A percentile compares a stretch with the other conserved stretches of the same genome.
These are phyloP conservation scores for Bothrops jararaca DNA, from an alignment of 2,113 vertebrate genomes.

Conservation along the genomic window DNA sequence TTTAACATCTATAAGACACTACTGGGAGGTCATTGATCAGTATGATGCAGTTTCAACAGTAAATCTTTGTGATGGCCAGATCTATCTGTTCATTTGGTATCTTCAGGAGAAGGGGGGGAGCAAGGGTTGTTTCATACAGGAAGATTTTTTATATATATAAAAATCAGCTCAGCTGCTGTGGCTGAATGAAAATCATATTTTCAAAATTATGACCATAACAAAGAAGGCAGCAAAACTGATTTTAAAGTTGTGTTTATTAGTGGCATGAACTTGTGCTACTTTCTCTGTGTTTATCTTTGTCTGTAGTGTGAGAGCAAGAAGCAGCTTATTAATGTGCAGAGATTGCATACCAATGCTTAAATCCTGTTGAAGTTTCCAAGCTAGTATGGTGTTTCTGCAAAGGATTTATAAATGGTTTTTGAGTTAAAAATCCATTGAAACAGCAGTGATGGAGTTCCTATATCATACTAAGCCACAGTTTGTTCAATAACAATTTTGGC, in stretches of 20 bases:
- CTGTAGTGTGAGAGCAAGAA: not conserved
- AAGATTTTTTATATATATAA: not conserved
- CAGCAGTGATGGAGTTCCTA: not conserved
- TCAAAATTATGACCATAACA: not conserved
- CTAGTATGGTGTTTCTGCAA: not conserved
- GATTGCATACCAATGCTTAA: not conserved
- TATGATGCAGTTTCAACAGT: not conserved
- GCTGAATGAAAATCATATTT: not conserved
- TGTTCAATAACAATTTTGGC: not conserved
- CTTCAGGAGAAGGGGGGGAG: not conserved
- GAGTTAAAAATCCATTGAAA: not conserved
- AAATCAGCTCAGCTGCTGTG: not conserved
- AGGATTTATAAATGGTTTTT: not conserved
- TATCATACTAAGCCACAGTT: not conserved
- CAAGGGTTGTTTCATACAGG: not conserved
- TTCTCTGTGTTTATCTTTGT: not conserved
- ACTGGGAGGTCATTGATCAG: not conserved
- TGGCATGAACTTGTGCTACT: not conserved
- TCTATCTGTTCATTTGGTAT: constrained; percentile 24
- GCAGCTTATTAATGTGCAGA: not conserved
- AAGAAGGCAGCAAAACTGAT: not conserved
- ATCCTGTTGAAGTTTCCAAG: not conserved
- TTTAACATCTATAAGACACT: not conserved
- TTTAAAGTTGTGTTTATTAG: not conserved
- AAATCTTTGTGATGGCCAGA: constrained; percentile 24